These are phyloP conservation scores for Heliothis virescens DNA, from an alignment of 1,140 invertebrate species.

Conservation along the genomic window DNA sequence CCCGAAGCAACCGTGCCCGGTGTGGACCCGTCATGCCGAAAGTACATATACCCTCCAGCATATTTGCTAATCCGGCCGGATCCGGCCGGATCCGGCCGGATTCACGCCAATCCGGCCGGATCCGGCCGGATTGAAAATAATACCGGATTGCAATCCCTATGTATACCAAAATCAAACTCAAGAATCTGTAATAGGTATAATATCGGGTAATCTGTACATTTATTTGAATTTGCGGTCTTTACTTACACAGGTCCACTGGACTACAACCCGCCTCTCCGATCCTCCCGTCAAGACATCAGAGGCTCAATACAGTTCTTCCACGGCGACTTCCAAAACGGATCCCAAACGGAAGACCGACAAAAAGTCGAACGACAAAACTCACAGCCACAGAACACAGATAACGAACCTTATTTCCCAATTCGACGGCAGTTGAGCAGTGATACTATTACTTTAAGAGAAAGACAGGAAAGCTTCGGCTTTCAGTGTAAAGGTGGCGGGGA, in stretches of 20 bases:
- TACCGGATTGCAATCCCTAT: too few relatives aligned
- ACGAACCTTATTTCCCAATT: conserved; percentile 74
- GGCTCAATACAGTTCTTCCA: conserved; percentile 90
- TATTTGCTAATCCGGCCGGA: too few relatives aligned
- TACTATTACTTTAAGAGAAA: conserved; percentile 85
- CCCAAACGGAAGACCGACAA: conserved; percentile 55
- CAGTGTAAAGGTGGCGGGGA: conserved; percentile 74
- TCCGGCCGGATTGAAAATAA: too few relatives aligned
- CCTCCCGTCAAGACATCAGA: conserved; percentile 91
- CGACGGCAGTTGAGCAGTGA: conserved; percentile 87
- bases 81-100: too few relatives aligned
- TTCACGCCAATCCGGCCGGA: too few relatives aligned
- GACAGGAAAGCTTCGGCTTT: conserved; percentile 84
- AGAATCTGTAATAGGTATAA: too few relatives aligned
- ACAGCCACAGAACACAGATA: conserved; percentile 75
- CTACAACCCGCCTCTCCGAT: conserved; percentile 88
- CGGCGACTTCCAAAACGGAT: conserved; percentile 84
- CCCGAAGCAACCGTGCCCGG: too few relatives aligned
- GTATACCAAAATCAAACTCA: too few relatives aligned
- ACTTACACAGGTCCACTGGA: conserved; percentile 68
- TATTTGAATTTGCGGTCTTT: neutral
- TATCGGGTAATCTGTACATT: too few relatives aligned
- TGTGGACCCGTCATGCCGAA: too few relatives aligned
- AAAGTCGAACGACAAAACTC: conserved; percentile 69
- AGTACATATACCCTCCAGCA: too few relatives aligned